phyloP scores from a whole-genome alignment of 2,888 invertebrate species.

The Choreutis nemorana region DNA sequence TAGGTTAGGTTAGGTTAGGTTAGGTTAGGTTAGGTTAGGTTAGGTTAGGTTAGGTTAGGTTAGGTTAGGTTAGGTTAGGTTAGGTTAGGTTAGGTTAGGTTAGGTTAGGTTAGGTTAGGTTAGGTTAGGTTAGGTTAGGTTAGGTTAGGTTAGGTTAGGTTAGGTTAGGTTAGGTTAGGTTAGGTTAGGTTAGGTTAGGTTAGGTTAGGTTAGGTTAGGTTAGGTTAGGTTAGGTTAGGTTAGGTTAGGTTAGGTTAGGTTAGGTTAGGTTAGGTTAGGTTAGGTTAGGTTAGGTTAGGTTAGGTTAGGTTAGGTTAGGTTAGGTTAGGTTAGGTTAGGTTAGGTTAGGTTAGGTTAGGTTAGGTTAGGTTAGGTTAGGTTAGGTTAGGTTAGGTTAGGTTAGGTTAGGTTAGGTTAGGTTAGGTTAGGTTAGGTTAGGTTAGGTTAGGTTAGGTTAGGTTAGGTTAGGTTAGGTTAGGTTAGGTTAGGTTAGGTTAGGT shows the following conservation, averaged over 20 bases:
- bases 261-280: constrained; percentile 4
- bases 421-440: too few relatives aligned
- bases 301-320: constrained; percentile 7
- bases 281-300: constrained; percentile 7
- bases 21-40: constrained; percentile 2
- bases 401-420: too few relatives aligned
- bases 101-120: background rate
- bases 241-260: constrained; percentile 2
- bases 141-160: constrained; percentile 2
- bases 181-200: constrained; percentile 2
- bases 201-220: constrained; percentile 2
- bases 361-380: too few relatives aligned
- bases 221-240: constrained; percentile 2
- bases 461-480: too few relatives aligned
- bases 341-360: too few relatives aligned
- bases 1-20: too few relatives aligned
- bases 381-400: too few relatives aligned
- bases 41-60: too few relatives aligned
- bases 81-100: background rate
- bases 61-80: too few relatives aligned
- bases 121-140: constrained; percentile 1
- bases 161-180: constrained; percentile 2
- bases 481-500: too few relatives aligned
- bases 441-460: too few relatives aligned
- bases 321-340: constrained; percentile 6